Base-by-base conservation (phyloP, 2,888 invertebrate species). In the Copidosoma aretas region DNA sequence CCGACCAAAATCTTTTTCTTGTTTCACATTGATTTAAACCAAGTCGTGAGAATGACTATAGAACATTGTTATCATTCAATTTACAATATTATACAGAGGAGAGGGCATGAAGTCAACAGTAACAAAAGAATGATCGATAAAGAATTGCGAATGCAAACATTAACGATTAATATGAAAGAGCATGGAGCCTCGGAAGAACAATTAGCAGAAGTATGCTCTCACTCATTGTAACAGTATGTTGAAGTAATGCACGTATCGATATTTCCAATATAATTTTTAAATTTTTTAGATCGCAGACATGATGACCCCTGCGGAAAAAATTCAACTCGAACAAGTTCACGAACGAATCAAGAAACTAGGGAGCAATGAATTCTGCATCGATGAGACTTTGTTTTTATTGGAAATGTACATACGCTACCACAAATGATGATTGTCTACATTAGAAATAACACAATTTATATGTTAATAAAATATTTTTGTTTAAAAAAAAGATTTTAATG, bases 41-140 rank as follows among this genome's bases (percentile, higher is more conserved):
- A 89, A 77, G 90, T 93, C 66, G 89, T 89, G 0, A 84, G 89
- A 70, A 91, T 90, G 88, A 82, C 90, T 41, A 81, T 92, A 51
- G 91, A 93, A 77, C 86, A 89, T 72, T 90, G 90, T 76, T 91
- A 90, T 79, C 91, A 92, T 81, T 88, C 90, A 1, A 78, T 91
- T 32, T 90, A 87, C 76, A 93, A 93, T 82, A 86, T 88, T 5
- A 89, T 91, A 80, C 86, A 87, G 14, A 87, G 91, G 68, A 87
- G 90, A 22, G 89, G 88, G 69, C 86, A 88, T 76, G 91, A 91
- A 78, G 87, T 87, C 70, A 85, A 82, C 19, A 88, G 88, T 71
- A 91, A 95, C 82, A 91, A 91, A 79, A 88, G 95, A 17, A 88
- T 96, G 71, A 89, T 94, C 70, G 93, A 94, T 80, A 96, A 96